Conservation (phyloP, 2,113 vertebrate genomes). For the Cettia cetti region DNA sequence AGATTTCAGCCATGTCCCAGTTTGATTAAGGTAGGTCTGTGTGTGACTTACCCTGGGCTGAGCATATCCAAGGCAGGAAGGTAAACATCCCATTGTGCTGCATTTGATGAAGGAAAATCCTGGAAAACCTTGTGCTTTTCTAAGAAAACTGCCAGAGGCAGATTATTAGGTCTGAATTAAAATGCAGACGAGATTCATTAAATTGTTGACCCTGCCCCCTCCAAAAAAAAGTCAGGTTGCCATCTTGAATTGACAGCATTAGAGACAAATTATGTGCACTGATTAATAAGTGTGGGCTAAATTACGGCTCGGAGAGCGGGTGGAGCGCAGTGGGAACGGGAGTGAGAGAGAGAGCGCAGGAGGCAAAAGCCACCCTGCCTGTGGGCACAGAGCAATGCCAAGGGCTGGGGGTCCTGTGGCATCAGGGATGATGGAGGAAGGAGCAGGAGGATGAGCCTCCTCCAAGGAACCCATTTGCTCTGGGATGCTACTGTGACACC, state of each 20-base stretch:
- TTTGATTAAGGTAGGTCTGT: background rate
- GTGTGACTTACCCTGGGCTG: background rate
- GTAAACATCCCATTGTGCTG: slow-evolving; percentile 64
- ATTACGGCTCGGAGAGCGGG: background rate
- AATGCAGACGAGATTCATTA: slow-evolving; percentile 80
- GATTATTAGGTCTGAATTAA: slow-evolving; percentile 78
- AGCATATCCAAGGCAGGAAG: slow-evolving; percentile 11
- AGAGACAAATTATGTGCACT: slow-evolving; percentile 76
- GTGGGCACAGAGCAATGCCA: background rate
- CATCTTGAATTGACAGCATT: slow-evolving; percentile 78
- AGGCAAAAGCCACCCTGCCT: background rate
- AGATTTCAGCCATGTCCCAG: background rate
- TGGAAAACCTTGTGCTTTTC: slow-evolving; percentile 50
- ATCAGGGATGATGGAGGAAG: background rate
- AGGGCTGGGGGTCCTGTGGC: background rate
- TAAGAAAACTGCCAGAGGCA: slow-evolving; percentile 72
- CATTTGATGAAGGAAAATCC: slow-evolving; percentile 56
- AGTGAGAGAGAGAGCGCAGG: background rate
- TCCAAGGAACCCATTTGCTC: background rate
- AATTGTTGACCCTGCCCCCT: slow-evolving; percentile 77
- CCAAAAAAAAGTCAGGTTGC: slow-evolving; percentile 74
- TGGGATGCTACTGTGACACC: rapidly evolving
- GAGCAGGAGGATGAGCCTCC: background rate
- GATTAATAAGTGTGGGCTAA: slow-evolving; percentile 73
- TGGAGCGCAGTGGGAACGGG: background rate